phyloP scores from a whole-genome alignment of 2,113 vertebrate genomes.

The Tachysurus fulvidraco region DNA sequence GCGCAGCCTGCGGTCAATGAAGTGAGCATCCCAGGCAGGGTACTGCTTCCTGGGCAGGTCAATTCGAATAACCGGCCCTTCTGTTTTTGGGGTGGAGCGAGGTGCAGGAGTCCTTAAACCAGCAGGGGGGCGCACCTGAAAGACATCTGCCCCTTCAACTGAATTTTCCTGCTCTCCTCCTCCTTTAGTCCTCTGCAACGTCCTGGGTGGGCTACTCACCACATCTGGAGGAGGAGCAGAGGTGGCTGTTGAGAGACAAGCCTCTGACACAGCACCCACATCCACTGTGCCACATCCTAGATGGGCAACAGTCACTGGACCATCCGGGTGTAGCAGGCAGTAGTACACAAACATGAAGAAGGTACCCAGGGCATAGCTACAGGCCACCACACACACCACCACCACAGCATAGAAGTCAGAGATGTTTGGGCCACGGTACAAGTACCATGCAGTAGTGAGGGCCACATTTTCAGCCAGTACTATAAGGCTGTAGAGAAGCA shows the following conservation, averaged over 20 bases:
- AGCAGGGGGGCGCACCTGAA: conserved; percentile 86
- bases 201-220: conserved; percentile 89
- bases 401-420: conserved; percentile 87
- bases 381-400: conserved; percentile 89
- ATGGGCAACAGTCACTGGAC: conserved; percentile 79
- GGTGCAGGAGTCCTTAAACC: conserved; percentile 72
- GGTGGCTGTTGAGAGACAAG: conserved; percentile 58
- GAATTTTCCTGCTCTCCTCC: conserved; percentile 74
- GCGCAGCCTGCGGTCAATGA: conserved; percentile 92
- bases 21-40: conserved; percentile 97
- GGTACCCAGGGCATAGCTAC: conserved; percentile 93
- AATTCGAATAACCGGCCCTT: conserved; percentile 93
- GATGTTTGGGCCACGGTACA: conserved; percentile 74
- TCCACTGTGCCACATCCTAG: conserved; percentile 77
- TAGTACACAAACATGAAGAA: conserved; percentile 99
- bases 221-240: conserved; percentile 73
- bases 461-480: conserved; percentile 85
- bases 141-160: conserved; percentile 82
- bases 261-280: conserved; percentile 61
- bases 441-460: conserved; percentile 90
- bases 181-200: conserved; percentile 95
- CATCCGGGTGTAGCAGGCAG: conserved; percentile 93
- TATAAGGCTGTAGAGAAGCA: conserved; percentile 90
- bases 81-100: conserved; percentile 80
- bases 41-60: conserved; percentile 97